Conservation (phyloP, 2,113 vertebrate genomes). For the Sylvilagus bachmani region DNA sequence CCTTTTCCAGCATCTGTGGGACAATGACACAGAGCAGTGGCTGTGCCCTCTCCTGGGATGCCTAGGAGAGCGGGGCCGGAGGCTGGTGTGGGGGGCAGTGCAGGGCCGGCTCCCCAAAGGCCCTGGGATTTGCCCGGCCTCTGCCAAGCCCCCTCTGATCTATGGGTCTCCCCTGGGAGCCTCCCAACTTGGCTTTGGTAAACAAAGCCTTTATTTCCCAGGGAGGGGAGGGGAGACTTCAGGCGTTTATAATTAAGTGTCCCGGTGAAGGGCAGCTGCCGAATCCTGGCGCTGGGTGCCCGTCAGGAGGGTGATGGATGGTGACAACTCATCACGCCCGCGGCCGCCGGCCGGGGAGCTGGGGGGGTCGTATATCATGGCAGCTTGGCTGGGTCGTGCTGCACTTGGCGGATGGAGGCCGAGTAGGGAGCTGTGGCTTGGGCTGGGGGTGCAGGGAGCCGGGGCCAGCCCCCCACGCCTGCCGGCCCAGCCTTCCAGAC, state of each 20-base stretch:
- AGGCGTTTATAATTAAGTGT: conserved; percentile 79
- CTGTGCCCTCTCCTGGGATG: conserved; percentile 12
- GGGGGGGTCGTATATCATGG: conserved; percentile 64
- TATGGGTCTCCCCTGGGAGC: neutral
- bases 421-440: too few species aligned
- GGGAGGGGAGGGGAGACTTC: conserved; percentile 60
- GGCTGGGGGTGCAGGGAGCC: fast-evolving
- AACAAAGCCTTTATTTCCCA: conserved; percentile 71
- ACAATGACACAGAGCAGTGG: neutral
- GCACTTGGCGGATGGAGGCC: neutral
- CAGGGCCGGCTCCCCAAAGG: neutral
- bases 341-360: conserved; percentile 47
- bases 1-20: fast-evolving
- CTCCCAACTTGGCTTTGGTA: neutral
- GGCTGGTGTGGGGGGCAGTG: fast-evolving
- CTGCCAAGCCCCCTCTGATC: conserved; percentile 17
- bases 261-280: conserved; percentile 79
- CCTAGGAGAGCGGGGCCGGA: conserved; percentile 27
- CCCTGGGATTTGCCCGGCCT: neutral
- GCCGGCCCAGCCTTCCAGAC: fast-evolving
- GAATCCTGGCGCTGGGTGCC: conserved; percentile 57
- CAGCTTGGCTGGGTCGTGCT: fast-evolving
- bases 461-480: neutral
- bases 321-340: conserved; percentile 68
- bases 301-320: conserved; percentile 45